Evolutionary conservation across 2,888 invertebrate genomes (phyloP).

Genomic region (Rhaphigaster nebulosa): DNA sequence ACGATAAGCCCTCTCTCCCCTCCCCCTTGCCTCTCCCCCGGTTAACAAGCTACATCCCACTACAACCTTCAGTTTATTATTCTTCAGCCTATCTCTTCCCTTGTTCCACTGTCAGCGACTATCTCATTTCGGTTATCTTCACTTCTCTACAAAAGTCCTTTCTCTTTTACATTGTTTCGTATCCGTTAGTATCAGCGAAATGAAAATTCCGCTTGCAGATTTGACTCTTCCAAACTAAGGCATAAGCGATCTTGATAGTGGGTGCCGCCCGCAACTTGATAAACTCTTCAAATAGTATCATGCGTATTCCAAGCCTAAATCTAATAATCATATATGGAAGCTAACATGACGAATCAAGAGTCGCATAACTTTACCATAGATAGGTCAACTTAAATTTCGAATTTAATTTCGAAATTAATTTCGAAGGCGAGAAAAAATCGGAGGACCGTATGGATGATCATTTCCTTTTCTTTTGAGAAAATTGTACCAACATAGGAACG

Average conservation of each 20-base stretch:
- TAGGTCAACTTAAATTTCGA: no score
- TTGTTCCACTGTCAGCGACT: constrained; percentile 12
- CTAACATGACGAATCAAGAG: no score
- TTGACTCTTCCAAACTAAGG: neutral
- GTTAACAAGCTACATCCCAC: constrained; percentile 20
- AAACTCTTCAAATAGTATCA: no score
- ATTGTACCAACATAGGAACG: no score
- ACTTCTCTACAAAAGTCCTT: neutral
- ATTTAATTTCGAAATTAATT: no score
- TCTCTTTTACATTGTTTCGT: neutral
- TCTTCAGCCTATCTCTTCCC: neutral
- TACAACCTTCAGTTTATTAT: neutral
- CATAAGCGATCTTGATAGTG: neutral
- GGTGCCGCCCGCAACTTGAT: no score
- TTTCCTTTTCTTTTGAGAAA: no score
- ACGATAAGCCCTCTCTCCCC: neutral
- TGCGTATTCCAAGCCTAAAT: no score
- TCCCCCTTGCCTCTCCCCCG: neutral
- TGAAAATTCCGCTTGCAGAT: neutral
- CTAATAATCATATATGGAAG: no score
- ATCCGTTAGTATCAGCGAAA: neutral
- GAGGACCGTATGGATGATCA: no score
- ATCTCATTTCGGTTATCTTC: neutral
- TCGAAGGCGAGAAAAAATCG: no score
- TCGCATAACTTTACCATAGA: no score